These are phyloP conservation scores for Aethes cnicana DNA, from an alignment of 2,888 invertebrate species.

Conservation along the genomic window DNA sequence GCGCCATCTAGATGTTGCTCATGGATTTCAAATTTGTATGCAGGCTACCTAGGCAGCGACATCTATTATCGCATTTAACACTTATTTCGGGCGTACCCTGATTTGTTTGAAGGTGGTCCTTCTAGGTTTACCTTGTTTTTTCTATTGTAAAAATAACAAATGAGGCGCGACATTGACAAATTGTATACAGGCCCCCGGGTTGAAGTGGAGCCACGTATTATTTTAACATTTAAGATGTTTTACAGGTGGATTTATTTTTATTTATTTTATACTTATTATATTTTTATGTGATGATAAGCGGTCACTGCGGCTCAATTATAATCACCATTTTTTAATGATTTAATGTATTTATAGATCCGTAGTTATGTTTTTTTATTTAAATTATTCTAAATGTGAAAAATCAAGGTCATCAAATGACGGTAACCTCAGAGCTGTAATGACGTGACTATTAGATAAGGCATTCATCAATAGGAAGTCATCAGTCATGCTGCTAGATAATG, in stretches of 20 bases:
- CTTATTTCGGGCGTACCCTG: no score
- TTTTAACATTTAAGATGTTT: conserved; percentile 23
- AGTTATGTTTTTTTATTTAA: no score
- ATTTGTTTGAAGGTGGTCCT: no score
- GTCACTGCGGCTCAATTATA: no score
- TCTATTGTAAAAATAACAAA: conserved; percentile 63
- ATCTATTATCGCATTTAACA: no score
- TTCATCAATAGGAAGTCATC: conserved; percentile 36
- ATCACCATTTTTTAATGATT: no score
- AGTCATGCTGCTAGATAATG: conserved; percentile 46
- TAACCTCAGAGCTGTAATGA: conserved; percentile 15
- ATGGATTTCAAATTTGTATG: no score
- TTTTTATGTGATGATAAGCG: neutral
- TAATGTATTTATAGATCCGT: no score
- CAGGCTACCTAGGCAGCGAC: no score
- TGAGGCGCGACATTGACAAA: conserved; percentile 66
- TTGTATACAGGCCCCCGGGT: conserved; percentile 51
- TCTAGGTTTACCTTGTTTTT: no score
- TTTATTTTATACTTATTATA: neutral
- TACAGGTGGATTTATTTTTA: neutral
- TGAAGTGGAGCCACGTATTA: conserved; percentile 38
- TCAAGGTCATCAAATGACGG: neutral
- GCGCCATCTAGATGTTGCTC: no score
- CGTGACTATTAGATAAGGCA: conserved; percentile 33
- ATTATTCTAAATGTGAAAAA: neutral